Evolutionary conservation across 2,888 invertebrate genomes (phyloP), one percentile per base, ranked within the genome.

Genomic region (Tinea trinotella): DNA sequence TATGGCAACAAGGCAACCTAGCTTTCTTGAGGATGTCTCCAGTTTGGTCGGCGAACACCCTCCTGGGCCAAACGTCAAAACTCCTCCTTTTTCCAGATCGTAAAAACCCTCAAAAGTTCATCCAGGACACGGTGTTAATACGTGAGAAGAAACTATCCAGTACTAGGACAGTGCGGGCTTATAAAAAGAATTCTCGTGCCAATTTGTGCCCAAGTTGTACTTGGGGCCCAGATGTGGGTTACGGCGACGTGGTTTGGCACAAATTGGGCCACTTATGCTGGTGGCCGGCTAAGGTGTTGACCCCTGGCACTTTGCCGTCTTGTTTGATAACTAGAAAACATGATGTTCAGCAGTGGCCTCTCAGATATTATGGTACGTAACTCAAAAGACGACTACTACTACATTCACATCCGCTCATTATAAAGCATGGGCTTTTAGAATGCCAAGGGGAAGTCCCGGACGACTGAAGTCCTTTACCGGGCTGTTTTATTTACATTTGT

Each of bases 201-300:
- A 71, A 72, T 1, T 57, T 81, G 0, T 84, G 85, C 54, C 84
- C 85, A 1, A 82, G 82, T 49, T 84, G 85, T 61, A 76, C 75
- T 74, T 83, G 82, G 83, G 85, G 85, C 1, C 85, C 85, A 0
- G 64, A 60, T 57, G 70, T 82, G 58, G 82, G 82, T 0, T 82
- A 82, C 56, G 78, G 79, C 40, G 84, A 84, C 61, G 73, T 85
- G 19, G 83, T 85, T 1, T 85, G 84, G 84, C 76, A 84, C 63
- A 84, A 84, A 63, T 65, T 84, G 10, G 76, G 76, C 53, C 34
- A 66, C 0, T 82, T 77, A 15, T 59, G 76, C 10, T 85, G 84
- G 84, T 85, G 84, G 84, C 84, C 84, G 48, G 84, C 84, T 1
- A 68, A 74, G 0, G 76, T 85, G 46, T 65, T 85, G 4, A 57